Evolutionary conservation across 2,888 invertebrate species (phyloP).

Genomic region (Argyresthia albistria): DNA sequence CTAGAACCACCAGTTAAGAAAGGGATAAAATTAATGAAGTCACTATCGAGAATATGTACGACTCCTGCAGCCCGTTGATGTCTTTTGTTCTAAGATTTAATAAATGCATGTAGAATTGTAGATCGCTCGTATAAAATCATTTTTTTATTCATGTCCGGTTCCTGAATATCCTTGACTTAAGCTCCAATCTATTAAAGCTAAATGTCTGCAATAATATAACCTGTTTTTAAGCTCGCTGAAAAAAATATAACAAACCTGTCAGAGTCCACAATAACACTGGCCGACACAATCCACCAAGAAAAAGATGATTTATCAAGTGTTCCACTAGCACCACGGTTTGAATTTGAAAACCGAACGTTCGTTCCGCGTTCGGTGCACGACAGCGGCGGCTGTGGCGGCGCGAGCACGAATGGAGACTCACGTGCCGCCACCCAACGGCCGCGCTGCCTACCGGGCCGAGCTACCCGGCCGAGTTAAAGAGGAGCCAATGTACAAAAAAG

Average conservation of each 20-base stretch:
- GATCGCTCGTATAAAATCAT: too few species aligned
- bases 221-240: too few species aligned
- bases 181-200: too few species aligned
- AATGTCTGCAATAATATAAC: too few species aligned
- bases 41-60: too few species aligned
- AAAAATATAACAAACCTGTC: constrained; percentile 35
- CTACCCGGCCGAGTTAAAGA: constrained; percentile 45
- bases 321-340: constrained; percentile 40
- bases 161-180: too few species aligned
- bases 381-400: constrained; percentile 56
- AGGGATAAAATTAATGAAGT: too few species aligned
- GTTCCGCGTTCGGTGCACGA: constrained; percentile 40
- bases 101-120: too few species aligned
- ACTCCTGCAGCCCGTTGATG: too few species aligned
- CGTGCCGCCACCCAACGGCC: constrained; percentile 34
- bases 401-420: constrained; percentile 65
- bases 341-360: constrained; percentile 29
- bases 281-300: constrained; percentile 42
- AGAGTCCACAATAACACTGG: constrained; percentile 30
- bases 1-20: too few species aligned
- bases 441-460: constrained; percentile 30
- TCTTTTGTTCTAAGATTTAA: too few species aligned
- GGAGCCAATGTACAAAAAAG: not conserved
- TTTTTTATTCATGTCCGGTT: too few species aligned
- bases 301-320: constrained; percentile 15